phyloP scores from a whole-genome alignment of 2,113 vertebrate species.

The Arizona elegans region DNA sequence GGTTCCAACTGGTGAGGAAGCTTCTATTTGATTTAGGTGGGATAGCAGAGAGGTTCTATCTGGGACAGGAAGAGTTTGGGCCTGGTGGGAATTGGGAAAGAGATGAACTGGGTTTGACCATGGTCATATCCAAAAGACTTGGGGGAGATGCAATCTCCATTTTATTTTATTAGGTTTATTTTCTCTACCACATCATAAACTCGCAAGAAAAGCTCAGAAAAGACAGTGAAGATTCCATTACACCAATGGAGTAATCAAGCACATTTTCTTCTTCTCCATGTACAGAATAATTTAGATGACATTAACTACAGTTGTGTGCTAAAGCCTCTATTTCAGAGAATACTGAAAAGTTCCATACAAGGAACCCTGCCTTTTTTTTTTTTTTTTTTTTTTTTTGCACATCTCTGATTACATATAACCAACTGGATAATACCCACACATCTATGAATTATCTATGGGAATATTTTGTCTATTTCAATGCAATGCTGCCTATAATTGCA shows the following conservation, averaged over 20 bases:
- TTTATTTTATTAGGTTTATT: not conserved
- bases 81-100: not conserved
- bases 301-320: not conserved
- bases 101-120: not conserved
- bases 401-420: not conserved
- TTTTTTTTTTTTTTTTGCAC: not conserved
- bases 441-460: not conserved
- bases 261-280: not conserved
- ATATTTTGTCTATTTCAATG: not conserved
- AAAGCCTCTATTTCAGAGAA: not conserved
- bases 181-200: not conserved
- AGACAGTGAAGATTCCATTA: not conserved
- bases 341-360: not conserved
- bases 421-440: not conserved
- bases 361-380: not conserved
- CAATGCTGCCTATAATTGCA: not conserved
- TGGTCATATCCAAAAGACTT: not conserved
- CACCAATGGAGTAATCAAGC: not conserved
- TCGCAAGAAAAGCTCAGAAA: not conserved
- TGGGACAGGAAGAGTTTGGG: not conserved
- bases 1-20: not conserved
- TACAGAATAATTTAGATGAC: not conserved
- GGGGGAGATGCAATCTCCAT: not conserved
- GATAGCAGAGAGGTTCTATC: not conserved
- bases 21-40: not conserved